Percentiles rank a stretch among this genome's conserved stretches.
Evolutionary conservation across 2,113 vertebrate genomes (phyloP).

Genomic region (Panurus biarmicus): DNA sequence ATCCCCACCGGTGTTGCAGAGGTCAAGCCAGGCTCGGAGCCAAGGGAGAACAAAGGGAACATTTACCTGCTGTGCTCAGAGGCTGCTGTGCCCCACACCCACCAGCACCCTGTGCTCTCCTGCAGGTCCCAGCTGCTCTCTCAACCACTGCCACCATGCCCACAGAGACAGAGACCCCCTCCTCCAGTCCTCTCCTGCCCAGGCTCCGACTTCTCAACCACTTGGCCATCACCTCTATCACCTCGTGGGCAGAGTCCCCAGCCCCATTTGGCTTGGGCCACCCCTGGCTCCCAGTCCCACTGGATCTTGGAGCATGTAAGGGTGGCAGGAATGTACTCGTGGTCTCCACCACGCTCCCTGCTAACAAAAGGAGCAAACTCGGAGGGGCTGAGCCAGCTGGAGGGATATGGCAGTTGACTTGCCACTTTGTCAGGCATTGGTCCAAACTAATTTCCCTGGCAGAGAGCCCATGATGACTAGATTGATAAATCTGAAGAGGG

Average conservation of each 20-base stretch:
- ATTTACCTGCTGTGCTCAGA: neutral
- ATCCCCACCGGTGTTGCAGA: neutral
- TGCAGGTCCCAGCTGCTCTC: neutral
- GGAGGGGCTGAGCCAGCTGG: constrained; percentile 52
- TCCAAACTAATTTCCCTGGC: constrained; percentile 69
- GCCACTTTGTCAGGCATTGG: constrained; percentile 61
- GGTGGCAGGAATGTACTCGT: neutral
- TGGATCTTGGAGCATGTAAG: fast-evolving
- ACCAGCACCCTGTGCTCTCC: neutral
- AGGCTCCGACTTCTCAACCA: neutral
- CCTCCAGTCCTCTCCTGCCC: neutral
- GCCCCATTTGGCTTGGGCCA: fast-evolving
- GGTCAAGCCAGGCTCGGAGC: neutral
- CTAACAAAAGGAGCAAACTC: constrained; percentile 48
- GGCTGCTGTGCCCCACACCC: neutral
- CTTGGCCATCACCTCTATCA: neutral
- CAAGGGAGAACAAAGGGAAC: neutral
- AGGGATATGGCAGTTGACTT: constrained; percentile 53
- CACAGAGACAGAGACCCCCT: neutral
- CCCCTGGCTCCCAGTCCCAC: neutral
- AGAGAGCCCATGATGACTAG: constrained; percentile 55
- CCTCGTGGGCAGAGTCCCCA: fast-evolving
- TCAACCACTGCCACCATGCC: neutral
- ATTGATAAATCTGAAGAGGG: constrained; percentile 67
- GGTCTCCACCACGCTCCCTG: neutral